These are phyloP conservation scores for Pyrrhia umbra DNA, from an alignment of 2,888 invertebrate species.

Conservation along the genomic window DNA sequence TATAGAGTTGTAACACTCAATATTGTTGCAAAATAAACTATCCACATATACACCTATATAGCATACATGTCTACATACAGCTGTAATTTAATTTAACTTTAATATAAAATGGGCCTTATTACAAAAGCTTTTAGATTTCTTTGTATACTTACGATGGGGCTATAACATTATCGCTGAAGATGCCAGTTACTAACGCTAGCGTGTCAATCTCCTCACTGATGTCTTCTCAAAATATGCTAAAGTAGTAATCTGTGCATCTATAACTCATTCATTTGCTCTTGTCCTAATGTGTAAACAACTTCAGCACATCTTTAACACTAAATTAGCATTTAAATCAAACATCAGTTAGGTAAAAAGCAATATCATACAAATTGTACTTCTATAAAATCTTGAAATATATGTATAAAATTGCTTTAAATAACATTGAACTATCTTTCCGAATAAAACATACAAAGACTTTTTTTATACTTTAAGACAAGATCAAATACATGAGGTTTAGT, in stretches of 20 bases:
- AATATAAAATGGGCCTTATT: conserved; percentile 13
- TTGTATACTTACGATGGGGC: neutral
- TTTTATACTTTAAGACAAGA: neutral
- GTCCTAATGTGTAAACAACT: neutral
- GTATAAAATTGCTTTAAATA: too few species aligned
- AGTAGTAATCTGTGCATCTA: neutral
- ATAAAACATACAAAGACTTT: neutral
- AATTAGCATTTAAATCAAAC: neutral
- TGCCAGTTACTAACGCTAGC: conserved; percentile 25
- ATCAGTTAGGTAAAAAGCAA: neutral
- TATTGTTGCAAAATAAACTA: conserved; percentile 27
- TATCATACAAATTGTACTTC: neutral
- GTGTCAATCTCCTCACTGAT: conserved; percentile 8
- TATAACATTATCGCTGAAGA: conserved; percentile 8
- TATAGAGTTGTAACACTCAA: conserved; percentile 24
- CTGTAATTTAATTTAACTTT: conserved; percentile 17
- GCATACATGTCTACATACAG: conserved; percentile 5
- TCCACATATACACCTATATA: conserved; percentile 15
- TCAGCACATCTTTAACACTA: neutral
- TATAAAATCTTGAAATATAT: neutral
- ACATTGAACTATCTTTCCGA: too few species aligned
- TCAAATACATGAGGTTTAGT: conserved; percentile 2
- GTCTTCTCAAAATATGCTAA: neutral
- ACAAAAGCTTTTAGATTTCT: conserved; percentile 6
- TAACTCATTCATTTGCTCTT: neutral